Percentiles rank a stretch among this genome's conserved stretches.
phyloP scores from a whole-genome alignment of 2,797 vertebrate genomes.

The Mus spretus region DNA sequence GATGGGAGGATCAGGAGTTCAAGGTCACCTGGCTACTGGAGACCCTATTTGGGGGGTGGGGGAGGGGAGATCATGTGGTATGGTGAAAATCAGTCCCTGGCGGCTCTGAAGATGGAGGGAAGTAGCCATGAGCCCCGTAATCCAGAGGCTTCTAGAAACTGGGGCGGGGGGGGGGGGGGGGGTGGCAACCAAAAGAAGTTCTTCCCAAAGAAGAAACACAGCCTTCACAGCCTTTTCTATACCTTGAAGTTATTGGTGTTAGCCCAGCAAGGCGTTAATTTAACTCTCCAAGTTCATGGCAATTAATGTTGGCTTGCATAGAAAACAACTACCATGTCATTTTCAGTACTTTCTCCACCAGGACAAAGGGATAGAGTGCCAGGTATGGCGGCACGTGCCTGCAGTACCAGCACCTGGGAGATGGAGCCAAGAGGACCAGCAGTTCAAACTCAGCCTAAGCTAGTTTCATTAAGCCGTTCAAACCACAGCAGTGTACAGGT shows the following conservation, averaged over 20 bases:
- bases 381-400: not conserved
- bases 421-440: not conserved
- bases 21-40: not conserved
- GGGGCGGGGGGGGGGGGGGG: no score
- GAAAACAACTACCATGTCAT: slow-evolving; percentile 16
- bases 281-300: not conserved
- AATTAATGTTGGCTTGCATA: slow-evolving; percentile 37
- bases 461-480: not conserved
- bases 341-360: slow-evolving; percentile 12
- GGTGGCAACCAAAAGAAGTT: not conserved
- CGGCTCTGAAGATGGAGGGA: slow-evolving; percentile 13
- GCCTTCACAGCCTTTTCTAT: not conserved
- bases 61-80: not conserved
- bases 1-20: not conserved
- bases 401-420: not conserved
- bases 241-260: slow-evolving; percentile 55
- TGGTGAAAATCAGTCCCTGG: not conserved
- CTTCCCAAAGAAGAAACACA: not conserved
- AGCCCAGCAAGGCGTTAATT: not conserved
- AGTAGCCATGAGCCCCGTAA: not conserved
- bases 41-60: not conserved
- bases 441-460: not conserved
- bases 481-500: not conserved
- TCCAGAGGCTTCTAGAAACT: slow-evolving; percentile 37
- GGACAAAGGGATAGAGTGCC: not conserved